Conservation (phyloP, 2,113 vertebrate genomes). For the Chionis minor region DNA sequence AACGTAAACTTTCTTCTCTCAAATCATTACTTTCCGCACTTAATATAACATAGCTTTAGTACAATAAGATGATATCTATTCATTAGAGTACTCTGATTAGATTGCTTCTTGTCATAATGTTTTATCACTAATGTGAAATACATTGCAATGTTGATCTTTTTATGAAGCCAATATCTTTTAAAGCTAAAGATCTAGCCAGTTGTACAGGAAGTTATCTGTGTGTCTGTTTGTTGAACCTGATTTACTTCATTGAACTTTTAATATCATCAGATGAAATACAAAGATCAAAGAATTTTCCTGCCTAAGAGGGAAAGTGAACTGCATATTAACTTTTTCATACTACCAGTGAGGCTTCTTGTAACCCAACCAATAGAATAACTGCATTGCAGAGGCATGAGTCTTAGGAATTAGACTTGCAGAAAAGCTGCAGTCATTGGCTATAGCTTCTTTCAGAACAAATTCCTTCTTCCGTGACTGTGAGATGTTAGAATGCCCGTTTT, state of each 20-base stretch:
- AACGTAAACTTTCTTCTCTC: constrained; percentile 43
- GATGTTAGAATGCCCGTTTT: neutral
- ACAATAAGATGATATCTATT: constrained; percentile 27
- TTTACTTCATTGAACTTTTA: constrained; percentile 49
- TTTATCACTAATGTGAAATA: constrained; percentile 42
- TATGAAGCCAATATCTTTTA: constrained; percentile 52
- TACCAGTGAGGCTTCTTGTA: neutral
- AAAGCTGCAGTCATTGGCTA: neutral
- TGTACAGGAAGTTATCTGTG: neutral
- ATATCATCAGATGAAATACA: constrained; percentile 17
- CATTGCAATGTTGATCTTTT: constrained; percentile 42
- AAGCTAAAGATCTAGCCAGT: constrained; percentile 23
- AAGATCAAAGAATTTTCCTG: constrained; percentile 23
- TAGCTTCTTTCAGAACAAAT: neutral
- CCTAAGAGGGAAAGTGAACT: neutral
- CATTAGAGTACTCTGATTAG: constrained; percentile 40
- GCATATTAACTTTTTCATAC: constrained; percentile 16
- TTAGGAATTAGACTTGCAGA: neutral
- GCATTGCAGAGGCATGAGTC: constrained; percentile 1
- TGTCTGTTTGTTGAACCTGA: constrained; percentile 46
- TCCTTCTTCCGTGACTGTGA: neutral
- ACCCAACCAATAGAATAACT: constrained; percentile 13
- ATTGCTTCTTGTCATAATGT: constrained; percentile 43
- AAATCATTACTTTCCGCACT: constrained; percentile 59
- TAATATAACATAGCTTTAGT: constrained; percentile 44